These are phyloP conservation scores for Nansenia antarctica DNA, from an alignment of 2,113 vertebrate genomes.

Conservation along the genomic window DNA sequence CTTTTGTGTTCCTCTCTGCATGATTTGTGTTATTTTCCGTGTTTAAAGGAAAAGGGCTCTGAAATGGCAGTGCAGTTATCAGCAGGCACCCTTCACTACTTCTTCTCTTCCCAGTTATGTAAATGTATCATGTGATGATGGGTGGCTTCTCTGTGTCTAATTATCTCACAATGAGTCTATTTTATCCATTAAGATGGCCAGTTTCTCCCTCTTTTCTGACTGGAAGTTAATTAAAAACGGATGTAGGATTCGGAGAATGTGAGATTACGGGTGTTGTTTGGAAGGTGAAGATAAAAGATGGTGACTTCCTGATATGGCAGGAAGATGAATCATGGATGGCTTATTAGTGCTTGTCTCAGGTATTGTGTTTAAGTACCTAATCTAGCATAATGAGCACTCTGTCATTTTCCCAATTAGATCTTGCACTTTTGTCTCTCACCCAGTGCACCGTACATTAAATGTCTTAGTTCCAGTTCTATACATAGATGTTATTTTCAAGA, in stretches of 20 bases:
- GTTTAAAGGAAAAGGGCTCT: constrained; percentile 17
- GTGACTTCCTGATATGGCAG: constrained; percentile 76
- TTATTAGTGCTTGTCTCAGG: constrained; percentile 78
- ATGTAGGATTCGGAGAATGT: constrained; percentile 76
- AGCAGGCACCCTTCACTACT: constrained; percentile 39
- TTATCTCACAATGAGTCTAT: constrained; percentile 74
- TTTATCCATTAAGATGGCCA: constrained; percentile 75
- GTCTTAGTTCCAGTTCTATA: constrained; percentile 35
- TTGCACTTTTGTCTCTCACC: constrained; percentile 65
- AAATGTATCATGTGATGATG: constrained; percentile 70
- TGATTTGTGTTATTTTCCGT: constrained; percentile 26
- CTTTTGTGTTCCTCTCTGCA: constrained; percentile 15
- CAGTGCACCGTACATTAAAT: constrained; percentile 56
- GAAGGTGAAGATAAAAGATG: constrained; percentile 81
- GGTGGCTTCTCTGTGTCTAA: constrained; percentile 74
- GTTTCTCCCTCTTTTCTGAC: constrained; percentile 71
- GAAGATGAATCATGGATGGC: constrained; percentile 75
- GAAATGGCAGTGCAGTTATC: constrained; percentile 28
- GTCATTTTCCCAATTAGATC: constrained; percentile 77
- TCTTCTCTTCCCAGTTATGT: constrained; percentile 60
- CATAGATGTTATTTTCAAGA: constrained; percentile 35
- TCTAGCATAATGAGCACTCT: constrained; percentile 76
- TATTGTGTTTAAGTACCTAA: constrained; percentile 80
- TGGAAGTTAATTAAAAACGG: constrained; percentile 78
- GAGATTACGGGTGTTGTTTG: constrained; percentile 76